These are phyloP conservation scores for Atherinosoma microstoma DNA, from an alignment of 2,797 vertebrate species.

Conservation along the genomic window DNA sequence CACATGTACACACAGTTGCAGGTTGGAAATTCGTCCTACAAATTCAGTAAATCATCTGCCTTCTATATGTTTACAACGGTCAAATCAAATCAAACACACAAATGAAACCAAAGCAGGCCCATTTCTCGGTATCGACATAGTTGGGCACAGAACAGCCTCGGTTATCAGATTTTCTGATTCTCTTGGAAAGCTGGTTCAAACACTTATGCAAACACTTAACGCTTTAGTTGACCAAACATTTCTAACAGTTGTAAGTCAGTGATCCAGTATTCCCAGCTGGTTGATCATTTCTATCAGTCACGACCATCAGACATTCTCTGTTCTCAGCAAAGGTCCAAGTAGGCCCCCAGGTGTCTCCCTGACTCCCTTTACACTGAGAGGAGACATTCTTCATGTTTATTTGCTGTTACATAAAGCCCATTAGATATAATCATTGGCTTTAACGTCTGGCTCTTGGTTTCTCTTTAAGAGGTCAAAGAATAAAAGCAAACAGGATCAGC, in stretches of 20 bases:
- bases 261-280: neutral
- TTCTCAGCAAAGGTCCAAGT: neutral
- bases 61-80: neutral
- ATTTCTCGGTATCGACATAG: neutral
- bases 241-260: constrained; percentile 1
- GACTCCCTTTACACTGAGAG: neutral
- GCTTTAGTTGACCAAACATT: neutral
- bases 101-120: no score
- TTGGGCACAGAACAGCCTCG: neutral
- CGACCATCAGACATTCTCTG: neutral
- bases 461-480: neutral
- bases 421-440: neutral
- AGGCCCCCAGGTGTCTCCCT: neutral
- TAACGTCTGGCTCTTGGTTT: neutral
- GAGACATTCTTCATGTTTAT: neutral
- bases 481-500: constrained; percentile 1
- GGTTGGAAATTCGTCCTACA: neutral
- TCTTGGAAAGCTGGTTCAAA: neutral
- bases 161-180: constrained; percentile 15
- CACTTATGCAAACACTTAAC: constrained; percentile 1
- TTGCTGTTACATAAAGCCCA: neutral
- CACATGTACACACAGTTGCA: neutral
- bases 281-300: constrained; percentile 1
- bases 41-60: neutral
- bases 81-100: neutral